Evolutionary conservation across 35 echinoderm and acorn worm genomes (phyloP).

Genomic region (Nesometra sesokonis): DNA sequence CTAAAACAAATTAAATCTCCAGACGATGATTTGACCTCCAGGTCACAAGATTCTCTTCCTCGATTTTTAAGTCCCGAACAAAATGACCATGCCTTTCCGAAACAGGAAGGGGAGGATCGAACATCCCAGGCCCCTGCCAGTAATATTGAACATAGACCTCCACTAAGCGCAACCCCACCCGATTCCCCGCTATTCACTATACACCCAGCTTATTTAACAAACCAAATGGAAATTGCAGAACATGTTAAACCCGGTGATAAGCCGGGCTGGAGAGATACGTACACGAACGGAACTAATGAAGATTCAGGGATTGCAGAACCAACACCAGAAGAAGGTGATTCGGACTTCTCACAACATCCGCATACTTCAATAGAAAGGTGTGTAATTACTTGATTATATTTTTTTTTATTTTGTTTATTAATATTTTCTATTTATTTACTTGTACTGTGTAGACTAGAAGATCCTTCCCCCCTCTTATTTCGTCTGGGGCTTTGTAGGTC

Average conservation of each 20-base stretch:
- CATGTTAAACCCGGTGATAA: constrained; percentile 17
- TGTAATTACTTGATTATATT: background rate
- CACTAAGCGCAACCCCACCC: constrained; percentile 47
- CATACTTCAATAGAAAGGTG: constrained; percentile 8
- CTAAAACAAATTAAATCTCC: background rate
- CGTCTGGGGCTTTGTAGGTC: too few species aligned
- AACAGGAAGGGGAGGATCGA: background rate
- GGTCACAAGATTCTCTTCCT: background rate
- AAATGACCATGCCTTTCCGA: background rate
- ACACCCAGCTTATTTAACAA: background rate
- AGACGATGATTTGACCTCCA: background rate
- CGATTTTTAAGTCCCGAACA: background rate
- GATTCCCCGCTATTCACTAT: background rate
- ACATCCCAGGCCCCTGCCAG: background rate
- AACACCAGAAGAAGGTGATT: constrained; percentile 42
- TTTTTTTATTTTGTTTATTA: background rate
- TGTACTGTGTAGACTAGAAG: too few species aligned
- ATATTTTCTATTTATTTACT: too few species aligned
- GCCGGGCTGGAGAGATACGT: constrained; percentile 33
- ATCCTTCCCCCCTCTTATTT: too few species aligned
- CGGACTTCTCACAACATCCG: constrained; percentile 10
- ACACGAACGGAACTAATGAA: constrained; percentile 68
- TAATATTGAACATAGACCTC: background rate
- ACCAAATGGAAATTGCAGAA: background rate
- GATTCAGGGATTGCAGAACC: constrained; percentile 74